Base-by-base conservation (phyloP, 2,113 vertebrate species). In the Microtus montanus region DNA sequence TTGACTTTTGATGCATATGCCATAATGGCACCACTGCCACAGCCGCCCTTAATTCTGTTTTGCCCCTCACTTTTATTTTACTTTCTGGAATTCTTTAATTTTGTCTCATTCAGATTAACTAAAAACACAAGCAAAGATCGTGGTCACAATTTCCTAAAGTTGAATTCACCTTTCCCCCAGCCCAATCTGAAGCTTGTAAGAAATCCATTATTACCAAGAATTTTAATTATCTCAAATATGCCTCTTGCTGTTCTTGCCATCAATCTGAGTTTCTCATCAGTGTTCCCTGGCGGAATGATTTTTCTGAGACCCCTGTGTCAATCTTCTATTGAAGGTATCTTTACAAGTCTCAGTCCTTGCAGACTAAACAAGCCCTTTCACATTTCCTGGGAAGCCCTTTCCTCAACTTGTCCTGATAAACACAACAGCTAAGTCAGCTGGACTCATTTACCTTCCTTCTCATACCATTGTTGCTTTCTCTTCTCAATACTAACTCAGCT, bases 181-280 rank as follows among this genome's bases (percentile, higher is more conserved):
- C 7, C 64, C 38, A 94, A n/a, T 68, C 61, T 80, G 71, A 96
- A 95, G 35, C 52, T 64, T 74, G 87, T 44, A 92, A 61, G 44
- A 91, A 96, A 96, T 92, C 86, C 73, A 91, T 91, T 92, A 91
- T 84, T 96, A 94, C 71, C 54, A 96, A 89, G 54, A 11, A 91
- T 87, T 96, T 92, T 94, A 94, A 96, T 95, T 87, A 96, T 94
- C 83, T 95, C 80, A 87, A 84, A 89, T 19, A 84, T 91, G 44
- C 35, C 79, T 96, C 74, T 95, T 87, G 30, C 44, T 49, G 96
- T 85, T 49, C 91, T 38, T 82, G 79, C 12, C 58, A 0, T 75
- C 70, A 38, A 70, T 58, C 61, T 52, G 86, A 94, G 63, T 96
- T 92, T 94, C 78, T 95, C 91, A 97, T 95, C 96, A 89, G 24